Evolutionary conservation across 2,113 vertebrate species (phyloP).

Genomic region (Cephalopterus ornatus): DNA sequence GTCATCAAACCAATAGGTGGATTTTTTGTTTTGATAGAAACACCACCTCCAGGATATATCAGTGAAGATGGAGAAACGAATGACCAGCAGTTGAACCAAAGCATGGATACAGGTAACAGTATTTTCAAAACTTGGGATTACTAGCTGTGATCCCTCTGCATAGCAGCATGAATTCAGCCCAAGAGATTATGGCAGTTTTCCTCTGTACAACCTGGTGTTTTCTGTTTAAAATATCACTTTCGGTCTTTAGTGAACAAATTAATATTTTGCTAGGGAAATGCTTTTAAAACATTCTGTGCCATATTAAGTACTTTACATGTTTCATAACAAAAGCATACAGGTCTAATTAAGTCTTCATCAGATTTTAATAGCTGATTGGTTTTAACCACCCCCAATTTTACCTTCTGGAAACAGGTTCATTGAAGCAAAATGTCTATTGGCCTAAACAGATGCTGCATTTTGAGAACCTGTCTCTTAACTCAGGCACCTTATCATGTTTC

Average conservation of each 20-base stretch:
- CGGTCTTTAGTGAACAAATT: neutral
- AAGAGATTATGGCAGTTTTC: neutral
- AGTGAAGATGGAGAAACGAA: conserved; percentile 98
- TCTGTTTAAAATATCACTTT: neutral
- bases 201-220: neutral
- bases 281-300: neutral
- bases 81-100: conserved; percentile 97
- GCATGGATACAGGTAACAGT: conserved; percentile 93
- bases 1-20: neutral
- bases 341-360: neutral
- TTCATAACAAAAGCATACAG: neutral
- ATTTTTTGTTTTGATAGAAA: conserved; percentile 76
- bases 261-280: neutral
- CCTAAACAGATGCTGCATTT: neutral
- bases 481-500: neutral
- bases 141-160: neutral
- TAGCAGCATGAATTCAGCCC: neutral
- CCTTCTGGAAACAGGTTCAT: neutral
- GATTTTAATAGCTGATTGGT: neutral
- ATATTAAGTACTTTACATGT: neutral
- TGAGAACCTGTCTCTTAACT: neutral
- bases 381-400: neutral
- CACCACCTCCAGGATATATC: conserved; percentile 95
- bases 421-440: neutral
- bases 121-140: neutral